Base-by-base conservation (phyloP, 2,888 invertebrate species). In the Chaetogeoica ovagalla region DNA sequence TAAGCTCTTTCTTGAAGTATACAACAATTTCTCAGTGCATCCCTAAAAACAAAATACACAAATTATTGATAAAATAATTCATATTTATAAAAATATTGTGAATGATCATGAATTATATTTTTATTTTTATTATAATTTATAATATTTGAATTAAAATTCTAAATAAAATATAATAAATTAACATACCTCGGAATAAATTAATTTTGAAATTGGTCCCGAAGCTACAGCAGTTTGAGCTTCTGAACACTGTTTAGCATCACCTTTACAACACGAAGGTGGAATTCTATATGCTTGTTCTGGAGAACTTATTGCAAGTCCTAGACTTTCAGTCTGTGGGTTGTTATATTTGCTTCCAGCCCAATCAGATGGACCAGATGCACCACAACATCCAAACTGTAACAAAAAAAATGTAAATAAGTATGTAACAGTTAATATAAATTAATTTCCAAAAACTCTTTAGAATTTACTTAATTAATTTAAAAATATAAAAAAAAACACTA, bases 331-430 rank as follows among this genome's bases (percentile, higher is more conserved):
- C 84, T 88, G 88, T 43, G 86, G 87, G 73, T 87, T 87, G 81
- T 89, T 89, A 84, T 89, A 81, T 60, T 79, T 82, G 83, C 90
- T 91, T 21, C 89, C 88, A 76, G 89, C 88, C 93, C 93, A 94
- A 86, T 94, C 93, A 0, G 87, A 86, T 4, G 93, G 91, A 66
- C 89, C 89, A 83, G 90, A 90, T 4, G 92, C 92, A 37, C 94
- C 95, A 85, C 95, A 95, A 85, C 94, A 95, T 83, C 91, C 87
- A 82, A 94, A 87, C 87, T 87, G 79, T 52, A 85, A 85, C 17
- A 62, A n/a, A 21, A 55, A n/a, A 37, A 21, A 8, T 48, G 39
- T 6, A 72, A 59, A 30, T 9, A 59, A n/a, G 0, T 23, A 55
- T 57, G 2, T 30, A 30, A 30, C 30, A 30, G 30, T 30, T 30